Percentiles rank a stretch among this genome's conserved stretches.
Conservation (phyloP, 2,888 invertebrate genomes). For the Panopea generosa region DNA sequence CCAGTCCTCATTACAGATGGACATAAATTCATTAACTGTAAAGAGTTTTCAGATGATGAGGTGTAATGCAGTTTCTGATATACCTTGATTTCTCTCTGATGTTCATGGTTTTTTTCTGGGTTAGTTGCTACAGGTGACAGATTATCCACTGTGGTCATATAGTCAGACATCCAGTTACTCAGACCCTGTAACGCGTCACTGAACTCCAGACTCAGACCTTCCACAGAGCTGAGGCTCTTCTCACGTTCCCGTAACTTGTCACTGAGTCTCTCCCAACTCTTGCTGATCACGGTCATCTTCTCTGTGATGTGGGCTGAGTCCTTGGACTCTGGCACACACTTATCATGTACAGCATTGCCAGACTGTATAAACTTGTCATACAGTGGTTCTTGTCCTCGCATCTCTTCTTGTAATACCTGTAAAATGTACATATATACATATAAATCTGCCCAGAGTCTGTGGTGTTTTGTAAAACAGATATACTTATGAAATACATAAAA, state of each 20-base stretch:
- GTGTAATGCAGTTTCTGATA: too few relatives aligned
- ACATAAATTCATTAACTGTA: too few relatives aligned
- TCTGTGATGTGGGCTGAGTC: slow-evolving; percentile 78
- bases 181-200: slow-evolving; percentile 94
- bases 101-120: slow-evolving; percentile 92
- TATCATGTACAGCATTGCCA: slow-evolving; percentile 90
- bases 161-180: slow-evolving; percentile 93
- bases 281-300: slow-evolving; percentile 88
- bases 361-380: slow-evolving; percentile 93
- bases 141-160: slow-evolving; percentile 94
- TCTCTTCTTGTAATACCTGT: slow-evolving; percentile 97
- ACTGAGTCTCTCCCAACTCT: slow-evolving; percentile 92
- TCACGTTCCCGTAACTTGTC: slow-evolving; percentile 75
- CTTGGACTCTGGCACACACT: slow-evolving; percentile 86
- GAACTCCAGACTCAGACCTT: slow-evolving; percentile 96
- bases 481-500: too few relatives aligned
- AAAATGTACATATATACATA: background rate
- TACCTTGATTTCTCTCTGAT: slow-evolving; percentile 90
- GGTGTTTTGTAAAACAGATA: too few relatives aligned
- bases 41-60: too few relatives aligned
- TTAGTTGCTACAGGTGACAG: slow-evolving; percentile 87
- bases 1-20: too few relatives aligned
- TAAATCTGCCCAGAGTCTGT: too few relatives aligned
- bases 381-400: slow-evolving; percentile 96
- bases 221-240: slow-evolving; percentile 93